Evolutionary conservation across 2,797 vertebrate species (phyloP).

Genomic region (Phrynocephalus forsythii): DNA sequence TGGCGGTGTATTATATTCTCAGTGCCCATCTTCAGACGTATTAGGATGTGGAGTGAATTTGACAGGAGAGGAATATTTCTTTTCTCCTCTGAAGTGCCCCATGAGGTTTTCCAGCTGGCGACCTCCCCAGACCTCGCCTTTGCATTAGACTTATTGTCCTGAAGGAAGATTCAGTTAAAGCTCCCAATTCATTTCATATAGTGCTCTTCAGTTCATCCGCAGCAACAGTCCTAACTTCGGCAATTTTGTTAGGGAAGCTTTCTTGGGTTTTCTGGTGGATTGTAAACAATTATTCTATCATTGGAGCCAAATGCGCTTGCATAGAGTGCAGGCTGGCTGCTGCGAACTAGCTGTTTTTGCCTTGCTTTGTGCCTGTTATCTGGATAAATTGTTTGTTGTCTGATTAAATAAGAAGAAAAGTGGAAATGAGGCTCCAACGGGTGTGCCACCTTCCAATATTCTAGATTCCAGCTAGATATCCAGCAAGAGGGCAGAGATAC

Average conservation of each 20-base stretch:
- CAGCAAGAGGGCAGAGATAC: not conserved
- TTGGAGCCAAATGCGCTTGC: conserved; percentile 68
- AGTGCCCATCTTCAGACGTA: conserved; percentile 77
- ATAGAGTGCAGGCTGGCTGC: conserved; percentile 55
- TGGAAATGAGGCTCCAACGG: conserved; percentile 14
- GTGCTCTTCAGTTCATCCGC: conserved; percentile 83
- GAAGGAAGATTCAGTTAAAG: conserved; percentile 85
- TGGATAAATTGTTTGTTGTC: conserved; percentile 50
- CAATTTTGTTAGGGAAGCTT: conserved; percentile 84
- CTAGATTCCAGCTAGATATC: conserved; percentile 31
- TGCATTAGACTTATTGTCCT: conserved; percentile 87
- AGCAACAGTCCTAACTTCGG: conserved; percentile 82
- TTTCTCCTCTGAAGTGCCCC: conserved; percentile 78
- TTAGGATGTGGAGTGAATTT: conserved; percentile 78
- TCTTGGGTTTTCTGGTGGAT: conserved; percentile 77
- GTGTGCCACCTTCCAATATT: not conserved
- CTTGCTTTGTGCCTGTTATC: conserved; percentile 40
- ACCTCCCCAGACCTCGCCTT: conserved; percentile 81
- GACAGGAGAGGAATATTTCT: conserved; percentile 79
- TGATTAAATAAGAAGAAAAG: conserved; percentile 37
- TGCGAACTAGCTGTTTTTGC: conserved; percentile 55
- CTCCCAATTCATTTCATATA: conserved; percentile 84
- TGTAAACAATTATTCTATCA: conserved; percentile 79
- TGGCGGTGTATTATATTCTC: conserved; percentile 73
- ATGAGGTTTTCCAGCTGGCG: conserved; percentile 73